Conservation (phyloP, 2,113 vertebrate species). For the Furnarius figulus region DNA sequence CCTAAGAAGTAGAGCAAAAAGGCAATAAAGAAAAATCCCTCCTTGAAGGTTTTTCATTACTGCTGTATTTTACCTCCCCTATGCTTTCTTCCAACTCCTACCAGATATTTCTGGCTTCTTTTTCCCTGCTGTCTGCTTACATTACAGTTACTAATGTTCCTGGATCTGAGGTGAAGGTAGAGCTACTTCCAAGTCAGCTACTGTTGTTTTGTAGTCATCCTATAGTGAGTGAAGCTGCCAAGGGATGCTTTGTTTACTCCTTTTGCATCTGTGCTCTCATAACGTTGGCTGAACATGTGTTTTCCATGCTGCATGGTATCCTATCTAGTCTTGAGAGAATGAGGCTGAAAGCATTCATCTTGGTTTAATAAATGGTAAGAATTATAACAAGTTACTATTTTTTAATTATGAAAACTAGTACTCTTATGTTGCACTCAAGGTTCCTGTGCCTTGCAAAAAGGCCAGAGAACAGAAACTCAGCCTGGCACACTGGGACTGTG, state of each 20-base stretch:
- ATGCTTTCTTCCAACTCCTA: conserved; percentile 18
- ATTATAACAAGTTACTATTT: not conserved
- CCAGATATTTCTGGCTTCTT: not conserved
- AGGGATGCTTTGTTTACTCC: not conserved
- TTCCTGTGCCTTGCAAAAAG: not conserved
- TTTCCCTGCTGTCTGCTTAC: not conserved
- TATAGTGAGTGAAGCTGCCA: not conserved
- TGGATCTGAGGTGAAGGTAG: not conserved
- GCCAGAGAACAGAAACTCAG: not conserved
- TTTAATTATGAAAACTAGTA: not conserved
- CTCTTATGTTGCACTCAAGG: not conserved
- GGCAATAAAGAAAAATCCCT: conserved; percentile 1
- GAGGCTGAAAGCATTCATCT: not conserved
- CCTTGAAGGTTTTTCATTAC: not conserved
- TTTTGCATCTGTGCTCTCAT: not conserved
- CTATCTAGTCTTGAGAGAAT: not conserved
- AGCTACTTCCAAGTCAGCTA: not conserved
- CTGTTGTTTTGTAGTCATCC: not conserved
- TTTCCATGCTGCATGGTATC: not conserved
- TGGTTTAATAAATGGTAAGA: not conserved
- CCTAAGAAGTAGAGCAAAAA: not conserved
- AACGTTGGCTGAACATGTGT: not conserved
- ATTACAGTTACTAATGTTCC: not conserved
- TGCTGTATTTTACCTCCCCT: not conserved
- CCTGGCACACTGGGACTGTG: not conserved